Evolutionary conservation across 2,113 vertebrate genomes (phyloP).

Genomic region (Cyprinodon variegatus): DNA sequence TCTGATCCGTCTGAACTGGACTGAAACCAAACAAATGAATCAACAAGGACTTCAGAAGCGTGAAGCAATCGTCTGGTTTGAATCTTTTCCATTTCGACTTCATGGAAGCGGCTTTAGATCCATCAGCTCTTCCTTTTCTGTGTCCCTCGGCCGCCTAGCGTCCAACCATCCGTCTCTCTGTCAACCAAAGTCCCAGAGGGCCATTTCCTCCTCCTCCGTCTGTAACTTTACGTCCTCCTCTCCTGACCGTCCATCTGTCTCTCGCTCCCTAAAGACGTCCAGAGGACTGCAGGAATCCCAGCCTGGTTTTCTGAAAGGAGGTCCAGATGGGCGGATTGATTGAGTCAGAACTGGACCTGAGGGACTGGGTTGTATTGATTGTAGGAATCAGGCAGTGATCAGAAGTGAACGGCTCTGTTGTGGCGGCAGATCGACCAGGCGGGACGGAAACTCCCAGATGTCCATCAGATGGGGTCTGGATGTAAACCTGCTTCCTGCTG

Average conservation of each 20-base stretch:
- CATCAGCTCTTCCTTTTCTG: too few species aligned
- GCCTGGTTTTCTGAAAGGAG: neutral
- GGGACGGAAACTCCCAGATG: too few species aligned
- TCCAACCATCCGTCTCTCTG: too few species aligned
- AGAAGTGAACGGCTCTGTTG: conserved; percentile 1
- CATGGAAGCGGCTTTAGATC: too few species aligned
- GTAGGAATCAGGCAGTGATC: conserved; percentile 20
- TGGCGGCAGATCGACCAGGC: neutral
- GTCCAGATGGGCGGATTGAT: conserved; percentile 6
- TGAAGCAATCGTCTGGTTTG: too few species aligned
- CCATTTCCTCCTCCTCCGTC: conserved; percentile 18
- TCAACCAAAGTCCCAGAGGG: conserved; percentile 15
- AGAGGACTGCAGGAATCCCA: neutral
- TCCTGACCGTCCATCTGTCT: neutral
- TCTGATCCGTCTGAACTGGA: too few species aligned
- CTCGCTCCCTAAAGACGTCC: neutral
- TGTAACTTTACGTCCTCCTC: conserved; percentile 11
- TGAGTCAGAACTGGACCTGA: fast-evolving
- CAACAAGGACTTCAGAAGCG: too few species aligned
- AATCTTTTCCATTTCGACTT: too few species aligned
- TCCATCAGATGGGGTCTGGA: too few species aligned
- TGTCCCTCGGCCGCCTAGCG: too few species aligned
- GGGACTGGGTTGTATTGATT: conserved; percentile 5
- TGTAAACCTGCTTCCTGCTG: too few species aligned
- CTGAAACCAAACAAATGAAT: too few species aligned